Evolutionary conservation across 1,140 invertebrate species (phyloP), one percentile per base, ranked within the genome.

Genomic region (Psilanteris sp.): DNA sequence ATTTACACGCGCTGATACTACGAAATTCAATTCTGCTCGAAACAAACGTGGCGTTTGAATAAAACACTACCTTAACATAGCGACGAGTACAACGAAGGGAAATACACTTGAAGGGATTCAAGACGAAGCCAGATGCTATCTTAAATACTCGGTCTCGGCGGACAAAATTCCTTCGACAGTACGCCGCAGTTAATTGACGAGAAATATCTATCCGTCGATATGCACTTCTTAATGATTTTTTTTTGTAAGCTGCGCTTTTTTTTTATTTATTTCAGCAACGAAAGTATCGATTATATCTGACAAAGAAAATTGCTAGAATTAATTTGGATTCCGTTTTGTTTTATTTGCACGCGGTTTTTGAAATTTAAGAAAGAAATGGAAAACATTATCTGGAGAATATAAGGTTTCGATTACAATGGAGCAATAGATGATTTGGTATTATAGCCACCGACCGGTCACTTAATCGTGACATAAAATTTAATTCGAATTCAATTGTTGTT

Each of bases 41-140:
- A 54, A 26, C 37, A 18, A 59, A 32, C 54, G 32, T 61, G 36
- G 72, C 52, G 71, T 70, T 59, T 64, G 57, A 64, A 76, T 76
- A 76, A 76, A 70, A 66, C 52, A 76, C 73, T 68, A 37, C 22
- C 14, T 54, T 44, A 67, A 39, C 48, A 41, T 55, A 6, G 41
- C 64, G 14, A 70, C 14, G 31, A 57, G 24, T 15, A 18, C 37
- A 18, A 5, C 46, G 22, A 41, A 29, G 54, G 24, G 32, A 26
- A 48, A 52, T 44, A 50, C 52, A 70, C 64, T 76, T 76, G 50
- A 59, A 76, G 43, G 66, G 64, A 59, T 70, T 76, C 73, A 59
- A 61, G 36, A 61, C 71, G 71, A 74, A 67, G 71, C 57, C 57
- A 76, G 66, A 70, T 76, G 36, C 24, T 48, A 76, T 76, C 73